These are phyloP conservation scores for Caenorhabditis sp. DNA, from an alignment of 2,888 invertebrate species.

Conservation along the genomic window DNA sequence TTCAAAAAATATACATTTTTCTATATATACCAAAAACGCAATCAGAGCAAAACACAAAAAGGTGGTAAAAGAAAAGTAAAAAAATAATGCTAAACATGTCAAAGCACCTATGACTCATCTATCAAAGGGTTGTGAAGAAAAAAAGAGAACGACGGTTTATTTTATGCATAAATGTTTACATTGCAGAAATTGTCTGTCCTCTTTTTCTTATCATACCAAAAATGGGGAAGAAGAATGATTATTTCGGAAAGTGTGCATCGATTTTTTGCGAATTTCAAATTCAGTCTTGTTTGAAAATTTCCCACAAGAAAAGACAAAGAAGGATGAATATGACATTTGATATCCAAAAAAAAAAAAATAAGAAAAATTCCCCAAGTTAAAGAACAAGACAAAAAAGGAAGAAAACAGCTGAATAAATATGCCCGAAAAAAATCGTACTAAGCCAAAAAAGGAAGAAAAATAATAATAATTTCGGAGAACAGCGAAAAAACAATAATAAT, in stretches of 20 bases:
- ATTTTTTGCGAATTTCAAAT: background rate
- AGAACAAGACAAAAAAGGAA: slow-evolving; percentile 8
- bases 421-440: background rate
- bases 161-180: background rate
- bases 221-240: background rate
- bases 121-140: background rate
- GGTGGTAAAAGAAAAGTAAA: background rate
- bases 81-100: background rate
- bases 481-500: slow-evolving; percentile 8
- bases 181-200: background rate
- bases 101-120: background rate
- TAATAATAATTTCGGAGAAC: background rate
- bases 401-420: slow-evolving; percentile 14
- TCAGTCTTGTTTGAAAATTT: too few relatives aligned
- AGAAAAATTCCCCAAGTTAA: too few relatives aligned
- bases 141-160: background rate
- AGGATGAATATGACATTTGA: background rate
- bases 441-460: background rate
- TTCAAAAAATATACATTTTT: slow-evolving; percentile 8
- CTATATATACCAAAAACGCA: background rate
- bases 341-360: slow-evolving; percentile 4
- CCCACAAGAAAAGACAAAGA: too few relatives aligned
- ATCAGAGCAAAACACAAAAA: background rate
- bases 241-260: background rate
- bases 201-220: background rate